Evolutionary conservation across 2,888 invertebrate genomes (phyloP).

Genomic region (Leptothorax acervorum): DNA sequence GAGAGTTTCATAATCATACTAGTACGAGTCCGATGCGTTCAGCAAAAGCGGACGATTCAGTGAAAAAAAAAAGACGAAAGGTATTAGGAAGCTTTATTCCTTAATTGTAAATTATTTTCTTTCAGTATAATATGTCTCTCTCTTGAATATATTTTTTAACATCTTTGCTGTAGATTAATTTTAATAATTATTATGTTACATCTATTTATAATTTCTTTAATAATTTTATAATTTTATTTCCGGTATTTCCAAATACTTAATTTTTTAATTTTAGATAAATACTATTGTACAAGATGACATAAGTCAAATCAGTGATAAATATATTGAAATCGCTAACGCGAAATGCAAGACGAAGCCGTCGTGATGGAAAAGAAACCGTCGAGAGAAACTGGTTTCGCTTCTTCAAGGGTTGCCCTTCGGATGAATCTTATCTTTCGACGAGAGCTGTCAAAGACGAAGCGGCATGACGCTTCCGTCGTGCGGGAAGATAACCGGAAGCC

Average conservation of each 20-base stretch:
- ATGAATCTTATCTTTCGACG: constrained; percentile 83
- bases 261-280: neutral
- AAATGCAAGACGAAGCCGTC: constrained; percentile 36
- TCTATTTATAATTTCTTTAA: neutral
- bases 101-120: constrained; percentile 7
- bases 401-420: constrained; percentile 74
- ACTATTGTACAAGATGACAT: neutral
- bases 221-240: neutral
- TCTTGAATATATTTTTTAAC: neutral
- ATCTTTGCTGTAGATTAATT: neutral
- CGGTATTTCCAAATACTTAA: neutral
- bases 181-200: neutral
- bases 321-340: constrained; percentile 26
- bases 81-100: neutral
- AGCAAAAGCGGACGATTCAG: neutral
- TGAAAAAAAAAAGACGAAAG: neutral
- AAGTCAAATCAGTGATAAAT: neutral
- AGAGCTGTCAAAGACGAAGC: constrained; percentile 83
- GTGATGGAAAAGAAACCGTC: constrained; percentile 64
- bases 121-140: neutral
- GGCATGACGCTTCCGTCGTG: constrained; percentile 82
- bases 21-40: neutral
- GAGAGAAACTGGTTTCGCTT: constrained; percentile 63
- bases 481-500: constrained; percentile 84
- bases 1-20: constrained; percentile 23